A percentile compares a stretch with the other conserved stretches of the same genome.
These are phyloP conservation scores for Sebastes alutus DNA, from an alignment of 2,797 vertebrate genomes.

Conservation along the genomic window DNA sequence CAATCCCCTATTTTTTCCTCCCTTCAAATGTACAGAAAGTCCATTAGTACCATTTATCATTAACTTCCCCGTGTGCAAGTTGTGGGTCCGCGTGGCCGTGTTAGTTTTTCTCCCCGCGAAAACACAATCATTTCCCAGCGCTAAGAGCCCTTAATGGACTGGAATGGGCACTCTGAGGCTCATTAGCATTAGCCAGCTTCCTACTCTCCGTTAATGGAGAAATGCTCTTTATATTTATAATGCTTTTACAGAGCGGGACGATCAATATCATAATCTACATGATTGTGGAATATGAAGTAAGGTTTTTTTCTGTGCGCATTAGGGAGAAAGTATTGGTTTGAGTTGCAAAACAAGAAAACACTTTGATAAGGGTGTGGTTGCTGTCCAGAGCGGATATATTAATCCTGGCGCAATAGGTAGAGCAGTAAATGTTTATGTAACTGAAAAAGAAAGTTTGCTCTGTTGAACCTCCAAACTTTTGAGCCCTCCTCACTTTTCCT, in stretches of 20 bases:
- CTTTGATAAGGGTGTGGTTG: conserved; percentile 72
- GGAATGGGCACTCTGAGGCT: conserved; percentile 83
- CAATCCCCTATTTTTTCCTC: conserved; percentile 59
- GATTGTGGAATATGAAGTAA: conserved; percentile 82
- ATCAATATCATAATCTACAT: conserved; percentile 84
- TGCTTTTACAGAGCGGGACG: conserved; percentile 79
- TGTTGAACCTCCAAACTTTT: conserved; percentile 29
- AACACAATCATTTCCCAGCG: conserved; percentile 81
- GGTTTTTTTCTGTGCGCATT: conserved; percentile 71
- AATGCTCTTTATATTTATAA: conserved; percentile 85
- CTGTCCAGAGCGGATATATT: conserved; percentile 46
- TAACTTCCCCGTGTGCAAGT: conserved; percentile 74
- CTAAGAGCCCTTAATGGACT: conserved; percentile 85
- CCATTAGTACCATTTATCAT: conserved; percentile 83
- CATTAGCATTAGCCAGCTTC: conserved; percentile 85
- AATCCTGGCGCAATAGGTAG: conserved; percentile 46
- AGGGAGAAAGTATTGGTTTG: conserved; percentile 78
- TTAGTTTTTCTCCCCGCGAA: conserved; percentile 79
- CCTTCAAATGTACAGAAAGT: conserved; percentile 70
- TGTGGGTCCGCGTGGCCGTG: conserved; percentile 69
- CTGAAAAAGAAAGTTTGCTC: conserved; percentile 29
- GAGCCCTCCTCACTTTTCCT: not conserved
- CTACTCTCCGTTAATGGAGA: conserved; percentile 80
- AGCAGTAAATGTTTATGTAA: conserved; percentile 34
- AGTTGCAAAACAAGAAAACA: conserved; percentile 78